These are phyloP conservation scores for Blastomussa wellsi DNA, from an alignment of 92 coral and sea anemone genomes.

Conservation along the genomic window DNA sequence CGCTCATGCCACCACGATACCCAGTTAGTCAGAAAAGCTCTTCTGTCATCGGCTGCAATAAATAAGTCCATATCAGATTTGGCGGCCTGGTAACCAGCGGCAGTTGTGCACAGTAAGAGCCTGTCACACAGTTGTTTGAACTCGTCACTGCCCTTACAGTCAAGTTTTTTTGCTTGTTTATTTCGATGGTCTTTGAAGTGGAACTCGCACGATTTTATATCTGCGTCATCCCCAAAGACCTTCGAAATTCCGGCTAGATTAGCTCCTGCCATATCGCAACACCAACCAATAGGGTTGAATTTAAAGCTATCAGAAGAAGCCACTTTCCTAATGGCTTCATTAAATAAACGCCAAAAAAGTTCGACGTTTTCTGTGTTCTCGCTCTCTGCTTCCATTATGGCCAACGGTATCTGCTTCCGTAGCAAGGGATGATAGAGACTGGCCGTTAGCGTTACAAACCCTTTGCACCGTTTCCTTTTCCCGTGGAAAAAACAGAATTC, in stretches of 20 bases:
- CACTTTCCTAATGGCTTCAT: slow-evolving; percentile 54
- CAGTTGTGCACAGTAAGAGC: slow-evolving; percentile 46
- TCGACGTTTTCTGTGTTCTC: slow-evolving; percentile 47
- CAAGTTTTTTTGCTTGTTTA: slow-evolving; percentile 48
- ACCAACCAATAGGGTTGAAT: slow-evolving; percentile 65
- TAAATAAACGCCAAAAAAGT: slow-evolving; percentile 54
- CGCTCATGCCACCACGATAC: slow-evolving; percentile 65
- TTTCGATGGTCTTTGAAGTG: slow-evolving; percentile 68
- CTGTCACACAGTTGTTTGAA: slow-evolving; percentile 58
- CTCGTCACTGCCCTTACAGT: slow-evolving; percentile 32
- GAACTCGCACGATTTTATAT: slow-evolving; percentile 60
- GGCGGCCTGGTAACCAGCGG: slow-evolving; percentile 39
- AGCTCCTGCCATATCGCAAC: slow-evolving; percentile 71
- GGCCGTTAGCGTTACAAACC: slow-evolving; percentile 55
- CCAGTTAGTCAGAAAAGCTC: slow-evolving; percentile 50
- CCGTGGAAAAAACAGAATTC: slow-evolving; percentile 69
- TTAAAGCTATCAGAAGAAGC: not conserved
- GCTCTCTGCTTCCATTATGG: slow-evolving; percentile 47
- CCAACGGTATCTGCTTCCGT: slow-evolving; percentile 42
- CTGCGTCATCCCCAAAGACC: slow-evolving; percentile 44
- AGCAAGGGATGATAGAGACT: slow-evolving; percentile 61
- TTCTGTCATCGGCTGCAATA: slow-evolving; percentile 23
- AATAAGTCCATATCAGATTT: slow-evolving; percentile 48
- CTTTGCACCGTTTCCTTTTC: slow-evolving; percentile 61
- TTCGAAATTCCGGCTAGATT: slow-evolving; percentile 46